Base-by-base conservation (phyloP, 2,113 vertebrate genomes). In the Ramphastos sulfuratus region DNA sequence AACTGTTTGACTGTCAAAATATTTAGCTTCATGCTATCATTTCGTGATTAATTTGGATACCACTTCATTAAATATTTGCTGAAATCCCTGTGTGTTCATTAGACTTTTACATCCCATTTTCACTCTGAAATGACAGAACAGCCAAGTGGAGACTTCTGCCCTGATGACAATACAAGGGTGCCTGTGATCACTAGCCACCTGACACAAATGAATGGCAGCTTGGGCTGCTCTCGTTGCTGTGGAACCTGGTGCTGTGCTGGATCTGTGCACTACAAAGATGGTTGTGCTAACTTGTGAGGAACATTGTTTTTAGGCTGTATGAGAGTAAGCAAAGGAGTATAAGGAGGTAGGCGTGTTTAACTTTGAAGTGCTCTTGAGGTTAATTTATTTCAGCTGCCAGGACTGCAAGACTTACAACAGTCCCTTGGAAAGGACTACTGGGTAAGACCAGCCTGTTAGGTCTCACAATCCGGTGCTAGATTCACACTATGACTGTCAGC, bases 1-100 rank as follows among this genome's bases (percentile, higher is more conserved):
- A 89, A 60, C 63, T 89, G 33, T 80, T 82, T 76, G 44, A 65
- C 37, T 93, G 67, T 92, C 89, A 92, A 92, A 92, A 89, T 92
- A 91, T 76, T 94, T 87, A 30, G 15, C 66, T 83, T 77, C 8
- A 20, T 3, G 1, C 6, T 54, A 50, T 13, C 27, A 50, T 73
- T 90, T 84, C 6, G 7, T 52, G 16, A 73, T 86, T 78, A 69
- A 74, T 88, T 88, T 88, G 77, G 33, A 81, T 86, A 23, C 13
- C 42, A 27, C 15, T 58, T 67, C 33, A 60, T 83, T 73, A 80
- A 85, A 55, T 82, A 65, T 67, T 95, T 71, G 55, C 74, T 73
- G 82, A 91, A 89, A 80, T 65, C 44, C 15, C 2, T 39, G n/a
- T 46, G 27, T 39, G 16, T 85, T 92, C 28, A 35, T 85, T 85